phyloP scores from a whole-genome alignment of 2,797 vertebrate genomes.

The Anguilla megastoma region DNA sequence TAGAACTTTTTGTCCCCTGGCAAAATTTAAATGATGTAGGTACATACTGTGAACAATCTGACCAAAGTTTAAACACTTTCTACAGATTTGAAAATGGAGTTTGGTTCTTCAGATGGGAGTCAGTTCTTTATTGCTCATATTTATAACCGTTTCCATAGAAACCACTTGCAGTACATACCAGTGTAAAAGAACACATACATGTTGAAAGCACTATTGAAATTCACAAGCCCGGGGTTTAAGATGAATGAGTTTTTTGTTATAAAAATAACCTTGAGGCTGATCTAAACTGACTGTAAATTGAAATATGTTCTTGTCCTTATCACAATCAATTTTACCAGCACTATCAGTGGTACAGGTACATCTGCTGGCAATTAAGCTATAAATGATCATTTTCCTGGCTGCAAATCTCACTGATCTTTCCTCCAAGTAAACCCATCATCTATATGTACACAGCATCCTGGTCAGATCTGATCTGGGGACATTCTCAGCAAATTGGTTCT shows the following conservation, averaged over 20 bases:
- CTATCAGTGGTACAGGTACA: background rate
- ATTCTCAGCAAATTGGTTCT: slow-evolving; percentile 26
- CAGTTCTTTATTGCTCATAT: slow-evolving; percentile 41
- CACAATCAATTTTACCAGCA: slow-evolving; percentile 43
- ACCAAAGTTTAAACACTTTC: slow-evolving; percentile 47
- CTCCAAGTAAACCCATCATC: slow-evolving; percentile 37
- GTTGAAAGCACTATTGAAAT: background rate
- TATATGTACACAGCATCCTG: slow-evolving; percentile 49
- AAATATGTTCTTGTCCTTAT: slow-evolving; percentile 33
- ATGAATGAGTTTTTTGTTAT: slow-evolving; percentile 7
- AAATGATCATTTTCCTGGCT: slow-evolving; percentile 37
- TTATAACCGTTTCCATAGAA: slow-evolving; percentile 1
- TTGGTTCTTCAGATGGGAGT: slow-evolving; percentile 40
- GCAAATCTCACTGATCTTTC: slow-evolving; percentile 49
- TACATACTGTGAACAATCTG: slow-evolving; percentile 57
- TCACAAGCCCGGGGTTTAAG: background rate
- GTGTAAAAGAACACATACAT: background rate
- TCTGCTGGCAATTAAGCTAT: background rate
- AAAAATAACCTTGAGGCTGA: slow-evolving; percentile 12
- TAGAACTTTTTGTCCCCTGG: slow-evolving; percentile 61
- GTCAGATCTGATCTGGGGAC: slow-evolving; percentile 22
- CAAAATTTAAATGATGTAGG: slow-evolving; percentile 65
- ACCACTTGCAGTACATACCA: slow-evolving; percentile 15
- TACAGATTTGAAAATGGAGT: slow-evolving; percentile 46
- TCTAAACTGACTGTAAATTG: background rate